Conservation (phyloP, 2,888 invertebrate genomes). For the Eurytoma adleriae region DNA sequence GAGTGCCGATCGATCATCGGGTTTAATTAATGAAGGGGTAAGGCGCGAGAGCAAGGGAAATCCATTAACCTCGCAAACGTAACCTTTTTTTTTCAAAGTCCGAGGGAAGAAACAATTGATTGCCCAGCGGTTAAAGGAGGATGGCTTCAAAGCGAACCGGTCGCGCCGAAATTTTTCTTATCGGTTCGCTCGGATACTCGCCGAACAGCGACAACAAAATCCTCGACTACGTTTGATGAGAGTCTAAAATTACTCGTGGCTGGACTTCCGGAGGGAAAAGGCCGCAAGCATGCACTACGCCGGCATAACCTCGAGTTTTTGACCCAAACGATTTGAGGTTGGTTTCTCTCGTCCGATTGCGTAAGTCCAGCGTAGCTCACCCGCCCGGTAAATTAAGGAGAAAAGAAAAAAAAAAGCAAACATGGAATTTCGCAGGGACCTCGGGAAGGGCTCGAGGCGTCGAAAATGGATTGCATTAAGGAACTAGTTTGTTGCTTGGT, state of each 20-base stretch:
- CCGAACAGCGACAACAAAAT: neutral
- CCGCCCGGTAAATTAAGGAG: too few relatives aligned
- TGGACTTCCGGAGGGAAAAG: neutral
- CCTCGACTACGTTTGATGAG: too few relatives aligned
- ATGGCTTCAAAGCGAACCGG: conserved; percentile 47
- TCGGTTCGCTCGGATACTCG: neutral
- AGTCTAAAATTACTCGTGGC: too few relatives aligned
- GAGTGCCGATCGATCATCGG: too few relatives aligned
- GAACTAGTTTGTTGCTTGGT: conserved; percentile 52
- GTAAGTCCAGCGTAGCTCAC: neutral
- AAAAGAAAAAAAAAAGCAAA: too few relatives aligned
- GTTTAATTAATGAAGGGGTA: too few relatives aligned
- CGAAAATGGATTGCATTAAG: conserved; percentile 67
- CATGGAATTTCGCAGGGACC: neutral
- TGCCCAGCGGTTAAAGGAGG: conserved; percentile 12
- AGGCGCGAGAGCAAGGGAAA: conserved; percentile 58
- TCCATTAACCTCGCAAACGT: conserved; percentile 58
- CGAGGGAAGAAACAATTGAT: conserved; percentile 51
- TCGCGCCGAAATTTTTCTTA: conserved; percentile 5
- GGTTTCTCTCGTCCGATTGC: conserved; percentile 14
- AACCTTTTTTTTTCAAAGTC: conserved; percentile 18
- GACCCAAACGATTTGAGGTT: conserved; percentile 42
- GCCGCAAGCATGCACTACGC: conserved; percentile 20
- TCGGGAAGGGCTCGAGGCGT: neutral
- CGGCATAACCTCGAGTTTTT: conserved; percentile 20